phyloP scores from a whole-genome alignment of 2,797 vertebrate genomes.

The Poecilia wingei region DNA sequence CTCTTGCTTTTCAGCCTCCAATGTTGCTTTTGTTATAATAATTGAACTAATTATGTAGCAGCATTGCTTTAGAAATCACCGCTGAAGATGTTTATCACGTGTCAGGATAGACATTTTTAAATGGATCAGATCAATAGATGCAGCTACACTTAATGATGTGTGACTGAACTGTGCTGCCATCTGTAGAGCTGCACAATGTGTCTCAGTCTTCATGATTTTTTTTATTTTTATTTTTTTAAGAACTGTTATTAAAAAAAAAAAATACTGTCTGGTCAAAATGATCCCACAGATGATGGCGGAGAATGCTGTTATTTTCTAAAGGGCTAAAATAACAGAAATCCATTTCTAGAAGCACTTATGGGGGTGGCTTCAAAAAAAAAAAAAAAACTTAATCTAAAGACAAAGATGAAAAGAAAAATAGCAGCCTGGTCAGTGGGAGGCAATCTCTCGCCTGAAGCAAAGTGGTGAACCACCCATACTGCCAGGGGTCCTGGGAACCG shows the following conservation, averaged over 20 bases:
- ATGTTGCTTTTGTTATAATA: neutral
- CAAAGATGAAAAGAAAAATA: slow-evolving; percentile 32
- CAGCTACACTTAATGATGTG: neutral
- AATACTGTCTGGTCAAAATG: neutral
- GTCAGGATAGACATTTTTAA: neutral
- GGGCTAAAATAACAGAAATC: slow-evolving; percentile 33
- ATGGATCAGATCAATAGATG: neutral
- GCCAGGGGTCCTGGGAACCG: slow-evolving; percentile 64
- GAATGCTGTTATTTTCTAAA: slow-evolving; percentile 24
- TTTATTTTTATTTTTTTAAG: neutral
- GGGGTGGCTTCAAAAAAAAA: slow-evolving; percentile 49
- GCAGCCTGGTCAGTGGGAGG: slow-evolving; percentile 54
- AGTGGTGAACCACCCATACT: slow-evolving; percentile 64
- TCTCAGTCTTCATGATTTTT: neutral
- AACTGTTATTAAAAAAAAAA: neutral
- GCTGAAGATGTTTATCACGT: neutral
- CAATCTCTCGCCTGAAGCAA: slow-evolving; percentile 49
- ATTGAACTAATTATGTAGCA: neutral
- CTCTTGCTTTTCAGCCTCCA: neutral
- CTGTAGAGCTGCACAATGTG: neutral
- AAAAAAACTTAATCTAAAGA: slow-evolving; percentile 44
- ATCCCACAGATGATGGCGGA: neutral
- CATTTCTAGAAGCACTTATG: slow-evolving; percentile 31
- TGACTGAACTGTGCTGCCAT: neutral
- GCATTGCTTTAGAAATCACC: neutral